Conservation (phyloP, 2,888 invertebrate species). For the Balanococcus diminutus region DNA sequence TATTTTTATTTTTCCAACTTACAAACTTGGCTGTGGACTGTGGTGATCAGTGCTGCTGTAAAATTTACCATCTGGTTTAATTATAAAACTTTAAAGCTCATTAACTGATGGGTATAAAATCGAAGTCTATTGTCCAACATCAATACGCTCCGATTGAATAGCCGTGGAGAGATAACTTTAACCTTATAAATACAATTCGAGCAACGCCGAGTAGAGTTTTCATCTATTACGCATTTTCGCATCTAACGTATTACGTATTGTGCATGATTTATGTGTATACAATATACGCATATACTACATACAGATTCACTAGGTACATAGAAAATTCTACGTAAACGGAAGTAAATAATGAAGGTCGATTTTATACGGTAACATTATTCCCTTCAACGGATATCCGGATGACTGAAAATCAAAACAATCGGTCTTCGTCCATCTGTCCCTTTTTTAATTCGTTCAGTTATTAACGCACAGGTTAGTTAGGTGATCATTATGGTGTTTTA, state of each 20-base stretch:
- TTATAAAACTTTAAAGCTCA: neutral
- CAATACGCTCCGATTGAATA: neutral
- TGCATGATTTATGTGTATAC: conserved; percentile 28
- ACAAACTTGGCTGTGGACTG: neutral
- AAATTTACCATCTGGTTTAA: neutral
- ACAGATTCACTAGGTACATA: neutral
- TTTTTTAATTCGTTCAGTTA: conserved; percentile 10
- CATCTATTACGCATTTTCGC: conserved; percentile 25
- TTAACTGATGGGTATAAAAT: neutral
- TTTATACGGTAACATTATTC: conserved; percentile 39
- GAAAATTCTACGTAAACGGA: conserved; percentile 16
- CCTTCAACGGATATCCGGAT: conserved; percentile 43
- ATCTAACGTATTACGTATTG: conserved; percentile 25
- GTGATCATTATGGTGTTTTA: conserved; percentile 13
- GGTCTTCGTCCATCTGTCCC: conserved; percentile 23
- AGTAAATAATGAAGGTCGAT: conserved; percentile 42
- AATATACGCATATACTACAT: neutral
- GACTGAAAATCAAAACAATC: conserved; percentile 22
- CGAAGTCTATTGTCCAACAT: neutral
- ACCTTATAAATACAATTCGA: neutral
- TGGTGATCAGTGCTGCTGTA: neutral
- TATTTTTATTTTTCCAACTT: neutral
- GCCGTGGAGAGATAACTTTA: neutral
- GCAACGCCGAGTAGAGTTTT: neutral
- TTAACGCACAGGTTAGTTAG: conserved; percentile 37